Conservation (phyloP, 2,888 invertebrate species). For the Trachelus stipa region DNA sequence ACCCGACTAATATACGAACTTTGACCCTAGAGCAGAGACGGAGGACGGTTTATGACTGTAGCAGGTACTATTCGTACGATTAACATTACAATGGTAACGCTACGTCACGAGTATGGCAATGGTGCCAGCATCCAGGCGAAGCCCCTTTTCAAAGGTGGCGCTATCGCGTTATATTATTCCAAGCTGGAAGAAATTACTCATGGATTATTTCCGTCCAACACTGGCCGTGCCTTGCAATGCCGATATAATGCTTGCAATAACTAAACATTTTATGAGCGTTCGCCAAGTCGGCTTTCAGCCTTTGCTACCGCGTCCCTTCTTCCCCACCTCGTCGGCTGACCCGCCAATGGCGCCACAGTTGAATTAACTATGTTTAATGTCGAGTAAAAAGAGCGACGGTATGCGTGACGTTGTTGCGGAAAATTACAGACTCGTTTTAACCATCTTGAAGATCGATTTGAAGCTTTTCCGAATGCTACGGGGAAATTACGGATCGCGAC, state of each 20-base stretch:
- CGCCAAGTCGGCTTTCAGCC: constrained; percentile 29
- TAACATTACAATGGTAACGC: not conserved
- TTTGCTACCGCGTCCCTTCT: constrained; percentile 1
- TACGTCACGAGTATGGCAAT: not conserved
- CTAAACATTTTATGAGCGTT: constrained; percentile 49
- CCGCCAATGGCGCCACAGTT: not conserved
- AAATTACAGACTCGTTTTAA: not conserved
- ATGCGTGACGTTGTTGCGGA: not conserved
- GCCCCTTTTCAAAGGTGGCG: not conserved
- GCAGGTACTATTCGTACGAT: not conserved
- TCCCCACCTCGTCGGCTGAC: not conserved
- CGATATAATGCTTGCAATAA: constrained; percentile 49
- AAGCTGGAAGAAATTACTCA: constrained; percentile 50
- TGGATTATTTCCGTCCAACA: constrained; percentile 52
- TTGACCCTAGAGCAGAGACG: not conserved
- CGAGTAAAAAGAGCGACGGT: not conserved
- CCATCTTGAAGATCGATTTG: not conserved
- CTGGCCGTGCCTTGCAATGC: constrained; percentile 30
- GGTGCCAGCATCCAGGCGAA: not conserved
- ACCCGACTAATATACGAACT: not conserved
- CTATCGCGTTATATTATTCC: constrained; percentile 39
- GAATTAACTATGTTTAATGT: constrained; percentile 1
- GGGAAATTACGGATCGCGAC: not conserved
- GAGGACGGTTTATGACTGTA: not conserved
- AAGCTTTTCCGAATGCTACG: not conserved